phyloP scores from a whole-genome alignment of 2,888 invertebrate genomes.

The Lucinisca nassula region DNA sequence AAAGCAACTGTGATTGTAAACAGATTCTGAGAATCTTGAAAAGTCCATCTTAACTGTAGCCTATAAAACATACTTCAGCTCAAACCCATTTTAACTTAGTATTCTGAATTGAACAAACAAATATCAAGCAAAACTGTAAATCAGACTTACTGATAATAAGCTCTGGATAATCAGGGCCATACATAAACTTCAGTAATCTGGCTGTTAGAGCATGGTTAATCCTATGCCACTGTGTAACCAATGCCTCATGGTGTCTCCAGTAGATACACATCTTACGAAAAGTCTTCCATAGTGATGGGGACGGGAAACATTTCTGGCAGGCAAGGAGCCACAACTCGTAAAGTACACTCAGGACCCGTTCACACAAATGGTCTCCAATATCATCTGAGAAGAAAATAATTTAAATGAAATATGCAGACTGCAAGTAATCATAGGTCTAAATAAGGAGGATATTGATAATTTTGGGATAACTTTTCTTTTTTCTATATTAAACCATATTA shows the following conservation, averaged over 20 bases:
- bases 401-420: too few species aligned
- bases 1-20: too few species aligned
- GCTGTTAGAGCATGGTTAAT: constrained; percentile 97
- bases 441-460: too few species aligned
- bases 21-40: too few species aligned
- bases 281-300: constrained; percentile 98
- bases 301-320: constrained; percentile 95
- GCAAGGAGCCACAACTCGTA: constrained; percentile 96
- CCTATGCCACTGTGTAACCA: constrained; percentile 98
- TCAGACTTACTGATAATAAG: constrained; percentile 86
- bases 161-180: constrained; percentile 90
- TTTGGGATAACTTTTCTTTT: too few species aligned
- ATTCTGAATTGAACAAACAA: too few species aligned
- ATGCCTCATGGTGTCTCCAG: constrained; percentile 97
- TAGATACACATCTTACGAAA: constrained; percentile 96
- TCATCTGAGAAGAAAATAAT: constrained; percentile 91
- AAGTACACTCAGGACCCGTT: constrained; percentile 96
- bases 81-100: too few species aligned
- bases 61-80: too few species aligned
- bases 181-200: constrained; percentile 94
- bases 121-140: too few species aligned
- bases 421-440: too few species aligned
- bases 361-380: constrained; percentile 98
- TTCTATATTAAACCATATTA: too few species aligned
- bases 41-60: too few species aligned